Percentiles rank a stretch among this genome's conserved stretches.
Evolutionary conservation across 2,797 vertebrate genomes (phyloP).

Genomic region (Chelmon rostratus): DNA sequence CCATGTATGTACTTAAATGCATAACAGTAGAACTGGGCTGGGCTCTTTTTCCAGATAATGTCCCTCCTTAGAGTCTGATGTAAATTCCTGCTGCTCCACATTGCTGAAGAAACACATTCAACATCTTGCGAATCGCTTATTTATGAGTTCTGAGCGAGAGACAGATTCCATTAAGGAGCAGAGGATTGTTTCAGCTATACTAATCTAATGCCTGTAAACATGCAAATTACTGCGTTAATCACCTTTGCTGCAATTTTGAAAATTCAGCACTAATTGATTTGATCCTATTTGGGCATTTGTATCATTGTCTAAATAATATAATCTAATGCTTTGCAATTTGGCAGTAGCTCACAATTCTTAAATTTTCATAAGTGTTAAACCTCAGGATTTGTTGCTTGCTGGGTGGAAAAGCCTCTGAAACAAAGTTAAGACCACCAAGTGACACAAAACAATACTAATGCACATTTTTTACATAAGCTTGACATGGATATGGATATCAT

Average conservation of each 20-base stretch:
- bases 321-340: conserved; percentile 8
- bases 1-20: not conserved
- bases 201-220: conserved; percentile 41
- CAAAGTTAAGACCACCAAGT: not conserved
- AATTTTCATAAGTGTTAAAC: not conserved
- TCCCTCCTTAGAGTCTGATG: not conserved
- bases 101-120: conserved; percentile 8
- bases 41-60: not conserved
- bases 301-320: conserved; percentile 8
- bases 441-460: not conserved
- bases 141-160: conserved; percentile 3
- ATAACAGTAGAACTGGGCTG: not conserved
- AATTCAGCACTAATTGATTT: conserved; percentile 28
- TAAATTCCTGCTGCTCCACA: not conserved
- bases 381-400: not conserved
- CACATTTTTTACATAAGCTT: not conserved
- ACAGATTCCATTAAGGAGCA: conserved; percentile 28
- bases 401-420: not conserved
- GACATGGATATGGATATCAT: not conserved
- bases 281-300: conserved; percentile 43
- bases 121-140: conserved; percentile 12
- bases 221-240: conserved; percentile 45
- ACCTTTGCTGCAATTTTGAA: conserved; percentile 28
- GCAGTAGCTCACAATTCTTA: conserved; percentile 3
- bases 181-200: conserved; percentile 16